Percentiles rank a stretch among this genome's conserved stretches.
phyloP scores from a whole-genome alignment of 2,113 vertebrate species.

The Anoplopoma fimbria region DNA sequence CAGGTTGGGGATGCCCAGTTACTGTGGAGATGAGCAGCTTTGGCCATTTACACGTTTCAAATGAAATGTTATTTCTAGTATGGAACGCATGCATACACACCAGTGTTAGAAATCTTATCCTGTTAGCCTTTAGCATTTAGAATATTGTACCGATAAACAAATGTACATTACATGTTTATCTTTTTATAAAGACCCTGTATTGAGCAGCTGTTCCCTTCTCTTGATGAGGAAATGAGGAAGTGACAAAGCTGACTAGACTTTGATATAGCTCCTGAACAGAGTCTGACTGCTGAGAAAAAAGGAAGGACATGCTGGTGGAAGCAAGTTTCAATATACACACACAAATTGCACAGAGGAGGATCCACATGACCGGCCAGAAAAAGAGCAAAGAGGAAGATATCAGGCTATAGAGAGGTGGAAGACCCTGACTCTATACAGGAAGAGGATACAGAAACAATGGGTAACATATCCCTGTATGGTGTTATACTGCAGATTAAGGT shows the following conservation, averaged over 20 bases:
- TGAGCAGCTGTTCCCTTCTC: conserved; percentile 41
- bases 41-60: conserved; percentile 29
- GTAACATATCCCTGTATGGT: neutral
- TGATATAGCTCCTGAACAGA: conserved; percentile 51
- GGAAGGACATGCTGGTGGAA: conserved; percentile 62
- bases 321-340: conserved; percentile 42
- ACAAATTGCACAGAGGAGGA: conserved; percentile 19
- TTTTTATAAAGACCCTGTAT: conserved; percentile 6
- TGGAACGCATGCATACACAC: neutral
- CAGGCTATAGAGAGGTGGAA: neutral
- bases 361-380: conserved; percentile 43
- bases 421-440: neutral
- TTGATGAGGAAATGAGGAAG: conserved; percentile 70
- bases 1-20: conserved; percentile 31
- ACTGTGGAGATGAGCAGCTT: conserved; percentile 39
- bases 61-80: conserved; percentile 10
- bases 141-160: neutral
- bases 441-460: neutral
- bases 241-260: conserved; percentile 63
- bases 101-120: neutral
- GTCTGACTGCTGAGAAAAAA: conserved; percentile 64
- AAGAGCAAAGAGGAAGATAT: conserved; percentile 41
- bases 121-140: neutral
- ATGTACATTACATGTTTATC: neutral
- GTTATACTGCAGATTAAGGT: neutral